These are phyloP conservation scores for Myotis planiceps DNA, from an alignment of 2,797 vertebrate species.

Conservation along the genomic window DNA sequence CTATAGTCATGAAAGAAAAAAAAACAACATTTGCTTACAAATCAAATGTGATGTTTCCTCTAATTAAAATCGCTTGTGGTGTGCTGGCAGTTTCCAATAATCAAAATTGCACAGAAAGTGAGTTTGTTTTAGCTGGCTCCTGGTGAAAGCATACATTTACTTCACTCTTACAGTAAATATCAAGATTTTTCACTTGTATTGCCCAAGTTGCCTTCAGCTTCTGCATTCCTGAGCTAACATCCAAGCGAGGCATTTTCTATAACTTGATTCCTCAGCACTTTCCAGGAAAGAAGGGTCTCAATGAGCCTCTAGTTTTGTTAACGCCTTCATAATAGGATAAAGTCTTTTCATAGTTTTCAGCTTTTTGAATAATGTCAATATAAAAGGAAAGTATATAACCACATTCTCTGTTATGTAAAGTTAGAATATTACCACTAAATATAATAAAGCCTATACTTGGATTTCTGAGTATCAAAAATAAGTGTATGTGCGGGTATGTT, in stretches of 20 bases:
- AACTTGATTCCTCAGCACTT: constrained; percentile 68
- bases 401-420: neutral
- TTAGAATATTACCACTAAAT: neutral
- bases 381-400: neutral
- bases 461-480: neutral
- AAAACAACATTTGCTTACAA: constrained; percentile 40
- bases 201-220: constrained; percentile 18
- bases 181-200: neutral
- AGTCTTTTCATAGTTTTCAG: constrained; percentile 50
- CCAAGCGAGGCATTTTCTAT: constrained; percentile 41
- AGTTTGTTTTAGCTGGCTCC: neutral
- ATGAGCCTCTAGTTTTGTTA: neutral
- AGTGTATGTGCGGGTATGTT: neutral
- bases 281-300: constrained; percentile 58
- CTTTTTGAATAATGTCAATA: neutral
- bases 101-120: constrained; percentile 11
- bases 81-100: constrained; percentile 22
- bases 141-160: neutral
- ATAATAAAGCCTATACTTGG: neutral
- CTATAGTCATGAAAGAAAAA: neutral
- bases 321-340: constrained; percentile 40
- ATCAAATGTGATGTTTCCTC: constrained; percentile 51
- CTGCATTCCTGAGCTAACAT: constrained; percentile 51
- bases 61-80: constrained; percentile 55
- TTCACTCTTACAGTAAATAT: constrained; percentile 22